Evolutionary conservation across 2,888 invertebrate genomes (phyloP), one percentile per base, ranked within the genome.

Genomic region (Dione juno): DNA sequence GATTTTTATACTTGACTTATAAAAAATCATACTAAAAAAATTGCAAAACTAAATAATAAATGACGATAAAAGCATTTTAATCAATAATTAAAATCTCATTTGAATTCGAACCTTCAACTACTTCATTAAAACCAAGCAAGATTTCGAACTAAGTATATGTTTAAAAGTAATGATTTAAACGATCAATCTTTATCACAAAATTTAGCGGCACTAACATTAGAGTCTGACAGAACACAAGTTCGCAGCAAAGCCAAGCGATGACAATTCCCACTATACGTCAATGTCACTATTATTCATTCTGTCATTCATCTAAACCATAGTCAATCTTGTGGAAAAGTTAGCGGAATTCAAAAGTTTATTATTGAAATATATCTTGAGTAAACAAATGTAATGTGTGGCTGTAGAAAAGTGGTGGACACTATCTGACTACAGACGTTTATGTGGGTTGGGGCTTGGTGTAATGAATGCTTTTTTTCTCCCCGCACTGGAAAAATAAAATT

Each of bases 231-330:
- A 13, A 13, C 48, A 64, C 35, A 16, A 70, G 65, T 71, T 71
- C 57, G 66, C 50, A 52, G 48, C 35, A 43, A 45, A 69, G 67
- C 14, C 69, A 63, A 66, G 40, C 71, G 71, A 67, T 65, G 71
- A 66, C 66, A 73, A 53, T 73, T 70, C 71, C 58, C 52, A 66
- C 66, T 43, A 74, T 74, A 73, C 52, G 70, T 74, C 74, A 74
- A 67, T 72, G 70, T 73, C 72, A 35, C 64, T 72, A 67, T 74
- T 74, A 74, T 64, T 74, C 70, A 74, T 72, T 61, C 63, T 54
- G 45, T 53, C 68, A 52, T 52, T 64, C 66, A 69, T 72, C 74
- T 64, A 48, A 69, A 71, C 54, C 66, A 66, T 21, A 69, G 68
- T 72, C 61, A 72, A 69, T 72, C 71, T 72, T 72, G 41, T 57